phyloP scores from a whole-genome alignment of 2,113 vertebrate species.

The Eurypyga helias region DNA sequence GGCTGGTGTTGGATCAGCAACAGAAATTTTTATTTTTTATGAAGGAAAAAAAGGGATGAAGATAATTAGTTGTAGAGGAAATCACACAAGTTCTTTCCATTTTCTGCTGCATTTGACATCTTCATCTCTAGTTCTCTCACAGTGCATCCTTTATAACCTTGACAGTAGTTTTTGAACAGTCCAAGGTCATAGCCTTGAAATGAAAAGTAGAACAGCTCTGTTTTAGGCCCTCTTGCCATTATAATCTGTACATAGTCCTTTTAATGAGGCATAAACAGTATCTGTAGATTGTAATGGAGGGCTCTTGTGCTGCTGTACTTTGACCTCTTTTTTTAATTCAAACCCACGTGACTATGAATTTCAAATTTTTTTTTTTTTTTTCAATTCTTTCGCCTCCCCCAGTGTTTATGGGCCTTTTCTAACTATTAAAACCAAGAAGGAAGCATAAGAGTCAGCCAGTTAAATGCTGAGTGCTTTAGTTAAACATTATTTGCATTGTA shows the following conservation, averaged over 20 bases:
- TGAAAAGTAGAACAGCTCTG: background rate
- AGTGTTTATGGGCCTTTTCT: background rate
- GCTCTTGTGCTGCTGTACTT: background rate
- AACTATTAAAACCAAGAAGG: background rate
- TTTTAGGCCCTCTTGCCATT: background rate
- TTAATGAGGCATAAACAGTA: background rate
- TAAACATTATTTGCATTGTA: background rate
- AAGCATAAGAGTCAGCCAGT: background rate
- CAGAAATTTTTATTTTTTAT: background rate
- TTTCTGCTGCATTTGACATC: background rate
- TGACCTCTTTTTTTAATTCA: background rate
- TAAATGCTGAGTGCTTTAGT: background rate
- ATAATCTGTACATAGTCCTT: background rate
- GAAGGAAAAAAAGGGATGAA: background rate
- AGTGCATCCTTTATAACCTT: background rate
- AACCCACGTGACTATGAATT: background rate
- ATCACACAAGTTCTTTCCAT: background rate
- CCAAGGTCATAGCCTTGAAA: background rate
- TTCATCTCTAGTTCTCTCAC: background rate
- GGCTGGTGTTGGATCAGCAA: background rate
- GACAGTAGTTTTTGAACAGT: background rate
- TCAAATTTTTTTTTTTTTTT: background rate
- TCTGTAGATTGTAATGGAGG: background rate
- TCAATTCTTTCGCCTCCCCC: background rate
- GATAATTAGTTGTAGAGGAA: background rate